These are phyloP conservation scores for Girardinichthys multiradiatus DNA, from an alignment of 2,113 vertebrate species.

Conservation along the genomic window DNA sequence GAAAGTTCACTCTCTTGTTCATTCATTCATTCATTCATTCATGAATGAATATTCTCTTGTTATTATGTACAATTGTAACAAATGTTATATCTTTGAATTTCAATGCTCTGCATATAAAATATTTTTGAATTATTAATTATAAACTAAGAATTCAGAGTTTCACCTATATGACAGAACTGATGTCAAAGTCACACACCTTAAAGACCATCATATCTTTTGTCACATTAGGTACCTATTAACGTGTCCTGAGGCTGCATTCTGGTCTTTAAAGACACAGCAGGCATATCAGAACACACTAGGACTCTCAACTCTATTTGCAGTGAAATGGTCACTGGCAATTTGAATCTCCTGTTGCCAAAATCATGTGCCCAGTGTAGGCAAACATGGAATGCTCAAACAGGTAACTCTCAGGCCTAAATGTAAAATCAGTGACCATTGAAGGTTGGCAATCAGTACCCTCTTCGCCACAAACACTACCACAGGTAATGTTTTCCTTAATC, in stretches of 20 bases:
- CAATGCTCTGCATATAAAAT: conserved; percentile 8
- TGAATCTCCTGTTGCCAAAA: conserved; percentile 64
- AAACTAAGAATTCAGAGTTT: conserved; percentile 5
- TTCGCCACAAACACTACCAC: conserved; percentile 71
- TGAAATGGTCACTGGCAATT: conserved; percentile 67
- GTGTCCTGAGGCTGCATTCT: conserved; percentile 49
- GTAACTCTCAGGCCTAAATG: conserved; percentile 70
- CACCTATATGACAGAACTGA: conserved; percentile 22
- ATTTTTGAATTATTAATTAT: conserved; percentile 1
- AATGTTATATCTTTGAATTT: background rate
- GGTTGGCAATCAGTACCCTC: conserved; percentile 69
- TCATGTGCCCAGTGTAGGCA: conserved; percentile 42
- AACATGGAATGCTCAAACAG: conserved; percentile 65
- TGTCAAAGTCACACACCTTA: conserved; percentile 29
- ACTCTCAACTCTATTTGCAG: conserved; percentile 70
- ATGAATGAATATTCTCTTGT: no score
- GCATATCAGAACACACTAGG: conserved; percentile 50
- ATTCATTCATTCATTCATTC: no score
- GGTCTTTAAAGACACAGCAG: conserved; percentile 65
- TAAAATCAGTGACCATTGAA: conserved; percentile 62
- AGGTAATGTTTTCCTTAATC: conserved; percentile 80
- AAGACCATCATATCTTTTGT: conserved; percentile 68
- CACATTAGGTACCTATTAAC: conserved; percentile 56
- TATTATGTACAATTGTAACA: background rate
- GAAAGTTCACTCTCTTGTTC: no score